Conservation (phyloP, 2,797 vertebrate genomes). For the Catostomus latipinnis region DNA sequence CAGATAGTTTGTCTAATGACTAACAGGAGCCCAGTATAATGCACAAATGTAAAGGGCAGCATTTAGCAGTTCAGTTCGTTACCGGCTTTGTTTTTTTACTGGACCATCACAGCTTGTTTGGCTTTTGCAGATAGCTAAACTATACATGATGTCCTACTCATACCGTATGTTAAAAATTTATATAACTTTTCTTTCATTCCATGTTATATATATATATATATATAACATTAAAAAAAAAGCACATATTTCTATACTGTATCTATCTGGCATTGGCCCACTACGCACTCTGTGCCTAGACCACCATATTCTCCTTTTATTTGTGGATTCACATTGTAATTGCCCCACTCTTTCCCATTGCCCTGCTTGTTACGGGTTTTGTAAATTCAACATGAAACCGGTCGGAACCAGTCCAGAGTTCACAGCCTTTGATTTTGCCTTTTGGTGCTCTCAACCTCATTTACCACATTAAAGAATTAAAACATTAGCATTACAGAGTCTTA, state of each 20-base stretch:
- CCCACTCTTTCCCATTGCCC: neutral
- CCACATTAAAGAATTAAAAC: constrained; percentile 7
- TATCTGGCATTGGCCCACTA: constrained; percentile 61
- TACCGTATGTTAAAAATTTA: neutral
- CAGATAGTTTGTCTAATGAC: neutral
- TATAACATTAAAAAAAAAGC: constrained; percentile 61
- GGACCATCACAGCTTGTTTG: constrained; percentile 6
- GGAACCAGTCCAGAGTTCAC: constrained; percentile 7
- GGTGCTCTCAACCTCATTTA: neutral
- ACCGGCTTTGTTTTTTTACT: constrained; percentile 17
- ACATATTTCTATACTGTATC: constrained; percentile 68
- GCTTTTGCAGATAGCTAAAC: constrained; percentile 10
- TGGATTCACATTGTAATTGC: neutral
- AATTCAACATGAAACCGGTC: neutral
- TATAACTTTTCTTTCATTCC: constrained; percentile 45
- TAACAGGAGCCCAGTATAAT: no score
- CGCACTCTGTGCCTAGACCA: constrained; percentile 72
- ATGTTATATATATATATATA: constrained; percentile 59
- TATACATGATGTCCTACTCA: constrained; percentile 20
- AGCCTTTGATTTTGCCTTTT: neutral
- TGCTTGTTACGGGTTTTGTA: neutral
- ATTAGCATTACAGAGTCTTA: constrained; percentile 29
- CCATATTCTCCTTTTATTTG: constrained; percentile 2
- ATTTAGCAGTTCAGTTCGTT: neutral
- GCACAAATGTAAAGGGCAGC: neutral